Percentiles rank a stretch among this genome's conserved stretches.
Conservation (phyloP, 1,140 invertebrate species). For the Holcopasites calliopsidis region DNA sequence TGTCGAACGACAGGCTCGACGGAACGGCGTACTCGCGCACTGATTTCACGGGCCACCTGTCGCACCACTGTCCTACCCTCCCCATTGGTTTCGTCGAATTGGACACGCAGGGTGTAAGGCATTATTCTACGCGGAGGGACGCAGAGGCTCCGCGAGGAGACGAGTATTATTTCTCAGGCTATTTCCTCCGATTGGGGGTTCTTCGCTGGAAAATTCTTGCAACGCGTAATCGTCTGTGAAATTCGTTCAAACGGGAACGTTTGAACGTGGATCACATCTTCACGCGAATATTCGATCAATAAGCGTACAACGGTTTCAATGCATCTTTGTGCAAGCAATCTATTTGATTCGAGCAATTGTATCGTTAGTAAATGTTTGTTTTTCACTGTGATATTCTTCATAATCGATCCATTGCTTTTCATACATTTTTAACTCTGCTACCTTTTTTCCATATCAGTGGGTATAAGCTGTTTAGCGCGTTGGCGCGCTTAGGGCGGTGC, state of each 20-base stretch:
- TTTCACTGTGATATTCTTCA: too few species aligned
- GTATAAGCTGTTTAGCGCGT: not conserved
- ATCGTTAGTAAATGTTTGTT: too few species aligned
- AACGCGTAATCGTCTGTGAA: not conserved
- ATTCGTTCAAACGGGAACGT: not conserved
- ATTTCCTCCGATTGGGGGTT: not conserved
- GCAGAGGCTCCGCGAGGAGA: slow-evolving; percentile 1
- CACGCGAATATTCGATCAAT: not conserved
- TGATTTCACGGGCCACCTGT: slow-evolving; percentile 80
- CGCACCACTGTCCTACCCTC: slow-evolving; percentile 67
- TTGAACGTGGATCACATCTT: not conserved
- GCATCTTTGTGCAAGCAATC: too few species aligned
- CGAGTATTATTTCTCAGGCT: slow-evolving; percentile 9
- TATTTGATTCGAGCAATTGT: too few species aligned
- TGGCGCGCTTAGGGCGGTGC: too few species aligned
- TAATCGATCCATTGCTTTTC: too few species aligned
- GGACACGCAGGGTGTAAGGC: slow-evolving; percentile 74
- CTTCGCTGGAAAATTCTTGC: not conserved
- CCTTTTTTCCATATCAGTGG: not conserved
- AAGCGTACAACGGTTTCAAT: too few species aligned
- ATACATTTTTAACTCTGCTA: not conserved
- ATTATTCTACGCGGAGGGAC: slow-evolving; percentile 71
- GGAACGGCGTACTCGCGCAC: slow-evolving; percentile 69
- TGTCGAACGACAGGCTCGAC: slow-evolving; percentile 66
- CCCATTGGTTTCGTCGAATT: slow-evolving; percentile 71